Base-by-base conservation (phyloP, 2,113 vertebrate species). In the Athene cunicularia region DNA sequence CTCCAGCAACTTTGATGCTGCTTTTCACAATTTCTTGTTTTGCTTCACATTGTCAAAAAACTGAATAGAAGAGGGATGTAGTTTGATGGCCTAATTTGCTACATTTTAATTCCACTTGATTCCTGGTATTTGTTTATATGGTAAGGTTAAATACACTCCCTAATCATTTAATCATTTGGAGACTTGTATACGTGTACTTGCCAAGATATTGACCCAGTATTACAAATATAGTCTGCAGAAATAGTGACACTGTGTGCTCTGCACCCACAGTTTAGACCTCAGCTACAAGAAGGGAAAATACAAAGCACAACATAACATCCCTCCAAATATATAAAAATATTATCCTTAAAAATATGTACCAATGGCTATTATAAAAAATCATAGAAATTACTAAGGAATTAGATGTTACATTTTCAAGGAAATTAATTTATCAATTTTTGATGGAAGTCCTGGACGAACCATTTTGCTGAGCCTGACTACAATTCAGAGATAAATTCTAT, bases 91-190 rank as follows among this genome's bases (percentile, higher is more conserved):
- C 28, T 53, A 59, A 39, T 9, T 81, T 32, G 39, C 60, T 91
- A 26, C 20, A 74, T 87, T 93, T 93, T 80, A 91, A 84, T 93
- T 77, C 72, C 20, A 70, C 41, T 91, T 83, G 56, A 86, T 91
- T 89, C 60, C 20, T 71, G 24, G 17, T 79, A 59, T 88, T 55
- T 82, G 24, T 74, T 74, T 71, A 55, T 53, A 75, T 28, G 55
- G 14, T 63, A 82, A 75, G 45, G 79, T 82, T 93, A 94, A 91
- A 68, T 83, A 73, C 47, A 60, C 8, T 74, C 11, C 58, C 21
- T 81, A 93, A 89, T 90, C 24, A 23, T 92, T 82, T 81, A 93
- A 89, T 90, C 24, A 23, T 92, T 82, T 80, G 37, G 28, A 95
- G 37, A 7, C 23, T 81, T 59, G 24, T 47, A 47, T 21, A 30